Base-by-base conservation (phyloP, 92 coral and sea anemone species). In the Porites evermanni region DNA sequence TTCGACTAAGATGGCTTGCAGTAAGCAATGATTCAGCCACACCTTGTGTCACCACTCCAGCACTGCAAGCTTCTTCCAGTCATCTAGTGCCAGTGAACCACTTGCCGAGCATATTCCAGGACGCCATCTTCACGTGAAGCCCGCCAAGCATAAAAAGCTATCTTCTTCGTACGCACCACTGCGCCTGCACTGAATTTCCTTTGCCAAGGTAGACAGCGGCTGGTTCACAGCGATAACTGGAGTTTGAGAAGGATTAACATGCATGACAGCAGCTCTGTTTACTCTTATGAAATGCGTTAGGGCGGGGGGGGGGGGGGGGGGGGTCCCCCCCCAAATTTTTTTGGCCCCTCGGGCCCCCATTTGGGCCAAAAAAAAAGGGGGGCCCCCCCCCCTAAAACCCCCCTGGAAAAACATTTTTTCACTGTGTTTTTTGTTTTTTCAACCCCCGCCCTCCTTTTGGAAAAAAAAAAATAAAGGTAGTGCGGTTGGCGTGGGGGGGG, bases 1-100 rank as follows among this genome's bases (percentile, higher is more conserved):
- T 89, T 16, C 82, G 80, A 63, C 87, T 85, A 17, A 89, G 64
- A 74, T 89, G 93, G 51, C 93, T 85, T 79, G 87, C 93, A 18
- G 79, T 51, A 26, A 85, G 60, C 72, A 89, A 79, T 18, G 90
- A 89, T n/a, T 85, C 93, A 54, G 93, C 93, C 67, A 85, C 80
- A 7, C 81, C 90, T 69, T 79, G 90, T 29, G 92, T 85, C 69
- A 79, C 92, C 59, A 89, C 89, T 20, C 78, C 84, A 50, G 85
- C 89, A 61, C 63, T 79, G 72, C 65, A 69, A 47, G 64, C 13
- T 21, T 74, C 86, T 44, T 89, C 93, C 80, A 78, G 67, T 89
- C 84, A 89, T 18, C 92, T 85, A 53, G 80, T 89, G 16, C 82
- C 83, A 59, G 53, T 68, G 26, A 81, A 20, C 83, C 90, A 86